Evolutionary conservation across 2,113 vertebrate species (phyloP).

Genomic region (Phylloscopus trochilus): DNA sequence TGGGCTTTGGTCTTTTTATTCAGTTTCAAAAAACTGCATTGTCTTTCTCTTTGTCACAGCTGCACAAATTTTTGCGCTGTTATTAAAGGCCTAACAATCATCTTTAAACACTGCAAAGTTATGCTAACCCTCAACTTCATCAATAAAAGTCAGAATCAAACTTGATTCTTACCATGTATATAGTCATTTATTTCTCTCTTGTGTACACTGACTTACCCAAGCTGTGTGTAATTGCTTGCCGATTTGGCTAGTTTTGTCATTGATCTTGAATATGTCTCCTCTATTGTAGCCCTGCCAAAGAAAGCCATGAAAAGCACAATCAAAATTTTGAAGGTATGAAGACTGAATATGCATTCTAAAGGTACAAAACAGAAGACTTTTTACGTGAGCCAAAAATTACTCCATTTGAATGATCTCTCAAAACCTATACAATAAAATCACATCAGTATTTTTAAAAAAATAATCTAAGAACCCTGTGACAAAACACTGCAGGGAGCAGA

Average conservation of each 20-base stretch:
- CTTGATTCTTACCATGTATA: background rate
- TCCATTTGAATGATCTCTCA: background rate
- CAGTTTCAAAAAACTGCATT: background rate
- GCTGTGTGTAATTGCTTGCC: constrained; percentile 92
- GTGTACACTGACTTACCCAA: constrained; percentile 84
- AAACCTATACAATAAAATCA: background rate
- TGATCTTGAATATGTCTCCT: constrained; percentile 93
- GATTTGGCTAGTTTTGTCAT: constrained; percentile 97
- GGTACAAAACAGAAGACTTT: background rate
- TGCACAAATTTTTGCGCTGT: background rate
- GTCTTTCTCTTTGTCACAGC: background rate
- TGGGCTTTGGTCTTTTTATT: background rate
- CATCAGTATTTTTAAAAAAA: background rate
- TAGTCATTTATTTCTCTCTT: background rate
- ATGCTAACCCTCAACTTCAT: background rate
- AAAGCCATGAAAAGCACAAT: constrained; percentile 6
- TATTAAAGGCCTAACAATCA: background rate
- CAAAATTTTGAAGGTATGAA: background rate
- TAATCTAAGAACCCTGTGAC: background rate
- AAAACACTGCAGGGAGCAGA: background rate
- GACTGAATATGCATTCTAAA: background rate
- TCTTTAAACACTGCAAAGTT: background rate
- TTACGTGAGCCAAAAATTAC: background rate
- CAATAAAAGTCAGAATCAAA: background rate
- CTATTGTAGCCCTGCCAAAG: constrained; percentile 87